Evolutionary conservation across 2,797 vertebrate species (phyloP).

Genomic region (Acrossocheilus wenchowensis): DNA sequence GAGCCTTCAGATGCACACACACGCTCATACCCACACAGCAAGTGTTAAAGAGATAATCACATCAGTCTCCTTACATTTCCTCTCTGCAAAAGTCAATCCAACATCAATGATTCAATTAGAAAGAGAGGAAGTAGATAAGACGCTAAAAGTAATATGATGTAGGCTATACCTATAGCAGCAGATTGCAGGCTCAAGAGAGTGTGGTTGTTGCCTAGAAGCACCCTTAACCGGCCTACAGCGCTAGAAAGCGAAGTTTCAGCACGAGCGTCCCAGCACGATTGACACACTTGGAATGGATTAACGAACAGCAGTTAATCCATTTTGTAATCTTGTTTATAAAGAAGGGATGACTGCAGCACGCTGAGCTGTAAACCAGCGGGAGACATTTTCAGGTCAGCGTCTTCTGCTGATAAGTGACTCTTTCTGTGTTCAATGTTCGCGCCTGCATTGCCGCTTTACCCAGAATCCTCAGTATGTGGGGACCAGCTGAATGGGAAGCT

Average conservation of each 20-base stretch:
- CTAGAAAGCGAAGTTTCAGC: constrained; percentile 8
- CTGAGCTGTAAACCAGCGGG: constrained; percentile 30
- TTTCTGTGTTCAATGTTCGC: constrained; percentile 35
- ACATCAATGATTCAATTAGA: constrained; percentile 42
- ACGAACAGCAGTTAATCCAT: constrained; percentile 45
- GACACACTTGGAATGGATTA: constrained; percentile 48
- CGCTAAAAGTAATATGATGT: constrained; percentile 18
- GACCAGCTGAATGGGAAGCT: background rate
- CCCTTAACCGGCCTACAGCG: background rate
- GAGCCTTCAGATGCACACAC: background rate
- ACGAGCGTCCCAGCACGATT: background rate
- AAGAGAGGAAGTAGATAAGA: constrained; percentile 23
- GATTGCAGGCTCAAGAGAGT: background rate
- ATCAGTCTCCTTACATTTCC: constrained; percentile 24
- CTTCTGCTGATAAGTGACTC: constrained; percentile 57
- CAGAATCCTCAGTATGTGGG: constrained; percentile 23
- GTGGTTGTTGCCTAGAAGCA: constrained; percentile 12
- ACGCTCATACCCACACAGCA: background rate
- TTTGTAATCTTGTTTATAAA: constrained; percentile 49
- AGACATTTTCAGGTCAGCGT: constrained; percentile 39
- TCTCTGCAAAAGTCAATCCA: constrained; percentile 30
- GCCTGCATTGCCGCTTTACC: background rate
- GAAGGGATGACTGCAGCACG: constrained; percentile 25
- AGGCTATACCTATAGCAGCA: background rate
- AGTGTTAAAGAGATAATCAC: constrained; percentile 42